Conservation (phyloP, 2,113 vertebrate species). For the Psilopsiagon aurifrons region DNA sequence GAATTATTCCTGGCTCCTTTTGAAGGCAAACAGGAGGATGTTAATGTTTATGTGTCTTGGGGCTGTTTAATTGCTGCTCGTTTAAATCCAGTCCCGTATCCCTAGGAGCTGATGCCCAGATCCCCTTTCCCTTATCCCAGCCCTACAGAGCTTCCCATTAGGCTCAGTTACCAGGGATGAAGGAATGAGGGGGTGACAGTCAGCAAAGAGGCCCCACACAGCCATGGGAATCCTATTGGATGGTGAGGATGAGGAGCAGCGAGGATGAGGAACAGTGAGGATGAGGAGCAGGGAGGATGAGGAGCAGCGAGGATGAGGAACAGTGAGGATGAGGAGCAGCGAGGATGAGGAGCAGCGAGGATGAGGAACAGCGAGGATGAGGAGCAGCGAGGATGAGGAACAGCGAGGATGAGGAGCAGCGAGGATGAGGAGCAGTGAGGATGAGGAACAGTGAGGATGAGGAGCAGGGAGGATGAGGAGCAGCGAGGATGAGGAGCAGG, state of each 20-base stretch:
- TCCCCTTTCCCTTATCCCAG: not conserved
- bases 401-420: not conserved
- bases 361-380: not conserved
- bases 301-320: not conserved
- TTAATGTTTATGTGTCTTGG: no score
- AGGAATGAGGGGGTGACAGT: not conserved
- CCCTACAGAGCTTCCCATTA: not conserved
- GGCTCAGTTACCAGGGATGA: not conserved
- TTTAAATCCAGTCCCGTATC: not conserved
- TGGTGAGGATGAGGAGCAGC: not conserved
- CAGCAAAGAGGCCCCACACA: rapidly evolving
- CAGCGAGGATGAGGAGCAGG: no score
- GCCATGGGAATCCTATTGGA: not conserved
- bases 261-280: not conserved
- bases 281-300: not conserved
- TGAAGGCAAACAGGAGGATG: not conserved
- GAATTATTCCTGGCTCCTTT: not conserved
- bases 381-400: not conserved
- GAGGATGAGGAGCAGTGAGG: not conserved
- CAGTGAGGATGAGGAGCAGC: not conserved
- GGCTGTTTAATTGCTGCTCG: not conserved
- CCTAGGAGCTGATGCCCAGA: not conserved
- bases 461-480: not conserved
- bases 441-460: not conserved
- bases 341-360: not conserved